phyloP scores from a whole-genome alignment of 1,140 invertebrate species.

The Caenorhabditis brenneri region DNA sequence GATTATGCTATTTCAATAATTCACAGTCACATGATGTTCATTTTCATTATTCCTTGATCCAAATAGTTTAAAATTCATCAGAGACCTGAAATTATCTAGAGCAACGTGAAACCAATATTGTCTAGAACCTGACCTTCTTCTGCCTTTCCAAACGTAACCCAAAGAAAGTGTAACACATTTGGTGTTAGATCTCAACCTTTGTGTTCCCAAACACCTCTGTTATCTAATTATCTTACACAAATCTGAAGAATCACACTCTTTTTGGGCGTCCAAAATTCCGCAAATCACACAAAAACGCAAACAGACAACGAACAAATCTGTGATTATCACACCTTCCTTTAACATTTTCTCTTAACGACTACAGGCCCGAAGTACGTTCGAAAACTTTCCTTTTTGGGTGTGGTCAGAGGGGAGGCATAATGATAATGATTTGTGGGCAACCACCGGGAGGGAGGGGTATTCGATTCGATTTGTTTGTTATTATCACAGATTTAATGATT shows the following conservation, averaged over 20 bases:
- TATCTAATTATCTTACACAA: slow-evolving; percentile 4
- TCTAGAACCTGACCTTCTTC: too few species aligned
- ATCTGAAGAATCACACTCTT: background rate
- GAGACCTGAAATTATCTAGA: too few species aligned
- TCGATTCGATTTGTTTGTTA: slow-evolving; percentile 21
- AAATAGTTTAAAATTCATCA: too few species aligned
- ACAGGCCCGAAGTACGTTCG: background rate
- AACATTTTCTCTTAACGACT: background rate
- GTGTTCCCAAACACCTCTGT: background rate
- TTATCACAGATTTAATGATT: slow-evolving; percentile 2
- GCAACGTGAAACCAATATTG: too few species aligned
- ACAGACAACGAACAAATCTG: background rate
- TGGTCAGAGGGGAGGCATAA: background rate
- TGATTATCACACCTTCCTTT: background rate
- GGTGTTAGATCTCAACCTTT: background rate
- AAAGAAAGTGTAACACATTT: background rate
- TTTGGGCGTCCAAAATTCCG: background rate
- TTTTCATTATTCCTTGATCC: too few species aligned
- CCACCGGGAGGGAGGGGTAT: background rate
- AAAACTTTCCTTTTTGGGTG: background rate
- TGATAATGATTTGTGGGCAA: background rate
- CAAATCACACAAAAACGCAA: slow-evolving; percentile 11
- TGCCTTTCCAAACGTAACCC: too few species aligned
- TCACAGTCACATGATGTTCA: too few species aligned
- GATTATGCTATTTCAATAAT: too few species aligned